A percentile compares a stretch with the other conserved stretches of the same genome.
Evolutionary conservation across 2,797 vertebrate species (phyloP).

Genomic region (Girardinus metallicus): DNA sequence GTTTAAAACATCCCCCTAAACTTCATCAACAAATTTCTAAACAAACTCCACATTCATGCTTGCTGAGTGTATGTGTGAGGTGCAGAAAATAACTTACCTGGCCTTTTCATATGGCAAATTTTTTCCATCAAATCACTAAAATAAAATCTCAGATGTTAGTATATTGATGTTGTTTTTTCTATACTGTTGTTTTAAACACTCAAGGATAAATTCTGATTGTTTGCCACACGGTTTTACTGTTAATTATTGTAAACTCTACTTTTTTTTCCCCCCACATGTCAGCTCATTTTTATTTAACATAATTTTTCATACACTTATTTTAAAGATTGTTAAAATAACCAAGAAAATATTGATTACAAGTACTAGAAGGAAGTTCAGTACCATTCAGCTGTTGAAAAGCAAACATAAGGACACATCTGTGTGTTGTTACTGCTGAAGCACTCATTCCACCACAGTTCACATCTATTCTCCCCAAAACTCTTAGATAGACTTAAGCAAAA

Average conservation of each 20-base stretch:
- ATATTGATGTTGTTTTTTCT: neutral
- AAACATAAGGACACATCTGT: neutral
- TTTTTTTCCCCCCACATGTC: neutral
- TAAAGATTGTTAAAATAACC: neutral
- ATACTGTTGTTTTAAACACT: neutral
- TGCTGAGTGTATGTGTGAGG: conserved; percentile 5
- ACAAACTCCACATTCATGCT: conserved; percentile 16
- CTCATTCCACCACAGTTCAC: neutral
- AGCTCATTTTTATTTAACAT: neutral
- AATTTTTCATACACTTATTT: neutral
- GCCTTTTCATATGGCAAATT: conserved; percentile 29
- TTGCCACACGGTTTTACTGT: neutral
- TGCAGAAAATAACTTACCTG: neutral
- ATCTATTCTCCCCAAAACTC: neutral
- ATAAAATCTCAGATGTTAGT: conserved; percentile 1
- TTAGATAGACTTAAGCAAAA: neutral
- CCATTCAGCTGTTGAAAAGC: neutral
- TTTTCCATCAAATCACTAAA: conserved; percentile 19
- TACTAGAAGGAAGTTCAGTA: neutral
- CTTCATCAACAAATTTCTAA: conserved; percentile 41
- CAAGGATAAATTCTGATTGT: neutral
- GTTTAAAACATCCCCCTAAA: conserved; percentile 37
- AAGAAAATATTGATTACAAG: neutral
- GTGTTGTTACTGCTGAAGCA: neutral
- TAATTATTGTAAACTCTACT: neutral